A percentile compares a stretch with the other conserved stretches of the same genome.
phyloP scores from a whole-genome alignment of 2,888 invertebrate species.

The Diarsia rubi region DNA sequence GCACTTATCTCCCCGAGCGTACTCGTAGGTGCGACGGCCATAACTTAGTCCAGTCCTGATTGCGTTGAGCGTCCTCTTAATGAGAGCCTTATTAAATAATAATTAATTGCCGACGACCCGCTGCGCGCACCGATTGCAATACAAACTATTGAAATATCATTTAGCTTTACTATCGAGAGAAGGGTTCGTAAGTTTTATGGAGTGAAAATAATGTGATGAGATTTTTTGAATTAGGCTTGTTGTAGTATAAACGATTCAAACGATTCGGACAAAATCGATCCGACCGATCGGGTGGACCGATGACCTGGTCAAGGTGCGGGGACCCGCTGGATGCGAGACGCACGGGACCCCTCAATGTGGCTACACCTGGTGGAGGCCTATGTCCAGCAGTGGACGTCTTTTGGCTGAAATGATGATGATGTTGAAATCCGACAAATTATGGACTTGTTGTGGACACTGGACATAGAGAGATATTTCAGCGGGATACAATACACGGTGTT shows the following conservation, averaged over 20 bases:
- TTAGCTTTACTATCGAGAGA: conserved; percentile 51
- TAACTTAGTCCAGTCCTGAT: conserved; percentile 71
- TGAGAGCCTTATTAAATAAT: conserved; percentile 84
- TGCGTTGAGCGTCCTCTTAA: conserved; percentile 74
- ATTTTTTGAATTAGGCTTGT: neutral
- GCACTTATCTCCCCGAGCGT: conserved; percentile 45
- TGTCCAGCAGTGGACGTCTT: no score
- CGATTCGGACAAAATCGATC: neutral
- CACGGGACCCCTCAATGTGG: no score
- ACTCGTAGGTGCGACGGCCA: conserved; percentile 66
- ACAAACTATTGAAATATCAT: conserved; percentile 74
- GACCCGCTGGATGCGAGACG: no score
- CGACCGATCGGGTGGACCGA: no score
- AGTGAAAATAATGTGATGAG: neutral
- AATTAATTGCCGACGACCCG: conserved; percentile 81
- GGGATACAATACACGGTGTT: no score
- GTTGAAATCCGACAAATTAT: no score
- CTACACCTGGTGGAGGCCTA: no score
- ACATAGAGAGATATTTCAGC: neutral
- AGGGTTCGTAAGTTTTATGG: conserved; percentile 19
- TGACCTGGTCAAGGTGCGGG: no score
- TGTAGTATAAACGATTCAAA: neutral
- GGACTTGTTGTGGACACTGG: neutral
- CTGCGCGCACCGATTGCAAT: conserved; percentile 77
- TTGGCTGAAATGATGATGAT: no score